phyloP scores from a whole-genome alignment of 2,113 vertebrate genomes.

The Atlantisia rogersi region DNA sequence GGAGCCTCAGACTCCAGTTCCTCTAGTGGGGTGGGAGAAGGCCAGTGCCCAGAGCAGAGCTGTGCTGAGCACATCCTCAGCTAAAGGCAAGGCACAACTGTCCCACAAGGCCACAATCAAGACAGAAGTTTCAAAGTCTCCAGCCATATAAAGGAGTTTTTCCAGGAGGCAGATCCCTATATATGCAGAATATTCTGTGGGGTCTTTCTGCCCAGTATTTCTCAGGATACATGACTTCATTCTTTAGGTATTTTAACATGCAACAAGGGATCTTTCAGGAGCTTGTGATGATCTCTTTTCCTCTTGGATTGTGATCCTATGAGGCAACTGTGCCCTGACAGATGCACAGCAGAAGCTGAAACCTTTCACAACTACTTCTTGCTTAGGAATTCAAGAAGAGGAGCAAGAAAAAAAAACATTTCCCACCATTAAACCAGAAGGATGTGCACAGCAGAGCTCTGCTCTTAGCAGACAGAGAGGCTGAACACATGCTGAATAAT shows the following conservation, averaged over 20 bases:
- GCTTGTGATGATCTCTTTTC: background rate
- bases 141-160: background rate
- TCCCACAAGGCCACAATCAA: accelerated
- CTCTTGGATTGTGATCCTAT: background rate
- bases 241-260: background rate
- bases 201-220: background rate
- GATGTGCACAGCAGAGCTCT: background rate
- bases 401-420: background rate
- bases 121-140: background rate
- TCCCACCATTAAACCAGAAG: background rate
- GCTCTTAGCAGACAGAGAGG: background rate
- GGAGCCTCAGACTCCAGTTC: background rate
- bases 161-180: background rate
- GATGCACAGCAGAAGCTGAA: background rate
- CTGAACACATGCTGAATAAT: background rate
- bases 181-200: background rate
- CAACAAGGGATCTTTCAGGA: background rate
- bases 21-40: background rate
- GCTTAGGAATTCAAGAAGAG: background rate
- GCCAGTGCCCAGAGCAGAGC: background rate
- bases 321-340: background rate
- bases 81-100: background rate
- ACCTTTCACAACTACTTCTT: background rate
- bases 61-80: background rate
- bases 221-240: background rate